These are phyloP conservation scores for Ardeotis arabs DNA, from an alignment of 2,113 vertebrate species.

Conservation along the genomic window DNA sequence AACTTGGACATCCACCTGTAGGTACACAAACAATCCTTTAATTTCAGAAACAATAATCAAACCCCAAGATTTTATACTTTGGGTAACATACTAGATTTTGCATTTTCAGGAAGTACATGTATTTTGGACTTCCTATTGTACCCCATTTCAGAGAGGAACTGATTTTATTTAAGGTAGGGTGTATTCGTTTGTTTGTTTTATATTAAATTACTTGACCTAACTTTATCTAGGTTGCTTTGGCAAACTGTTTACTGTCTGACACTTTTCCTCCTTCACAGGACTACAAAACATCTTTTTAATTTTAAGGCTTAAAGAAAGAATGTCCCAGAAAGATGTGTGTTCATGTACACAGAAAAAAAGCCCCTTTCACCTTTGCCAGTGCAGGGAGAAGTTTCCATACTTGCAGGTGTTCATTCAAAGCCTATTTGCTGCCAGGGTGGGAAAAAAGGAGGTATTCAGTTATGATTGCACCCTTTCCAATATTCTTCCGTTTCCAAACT, in stretches of 20 bases:
- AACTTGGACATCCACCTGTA: conserved; percentile 91
- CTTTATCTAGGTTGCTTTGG: neutral
- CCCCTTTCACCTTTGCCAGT: neutral
- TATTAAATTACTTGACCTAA: neutral
- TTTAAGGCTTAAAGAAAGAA: neutral
- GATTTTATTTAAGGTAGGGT: neutral
- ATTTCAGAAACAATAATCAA: neutral
- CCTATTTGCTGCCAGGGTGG: neutral
- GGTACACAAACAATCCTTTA: neutral
- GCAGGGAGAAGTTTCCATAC: neutral
- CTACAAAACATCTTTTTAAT: neutral
- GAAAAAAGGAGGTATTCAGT: conserved; percentile 16
- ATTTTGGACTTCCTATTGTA: neutral
- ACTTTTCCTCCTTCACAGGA: neutral
- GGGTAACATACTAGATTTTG: neutral
- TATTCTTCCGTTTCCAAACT: neutral
- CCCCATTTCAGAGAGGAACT: neutral
- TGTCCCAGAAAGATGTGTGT: neutral
- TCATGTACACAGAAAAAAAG: neutral
- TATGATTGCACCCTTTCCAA: neutral
- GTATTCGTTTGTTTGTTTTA: neutral
- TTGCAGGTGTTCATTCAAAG: neutral
- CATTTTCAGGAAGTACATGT: neutral
- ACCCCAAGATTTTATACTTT: neutral
- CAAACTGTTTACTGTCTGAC: neutral